These are phyloP conservation scores for Hirudinaria manillensis DNA, from an alignment of 2,888 invertebrate species.

Conservation along the genomic window DNA sequence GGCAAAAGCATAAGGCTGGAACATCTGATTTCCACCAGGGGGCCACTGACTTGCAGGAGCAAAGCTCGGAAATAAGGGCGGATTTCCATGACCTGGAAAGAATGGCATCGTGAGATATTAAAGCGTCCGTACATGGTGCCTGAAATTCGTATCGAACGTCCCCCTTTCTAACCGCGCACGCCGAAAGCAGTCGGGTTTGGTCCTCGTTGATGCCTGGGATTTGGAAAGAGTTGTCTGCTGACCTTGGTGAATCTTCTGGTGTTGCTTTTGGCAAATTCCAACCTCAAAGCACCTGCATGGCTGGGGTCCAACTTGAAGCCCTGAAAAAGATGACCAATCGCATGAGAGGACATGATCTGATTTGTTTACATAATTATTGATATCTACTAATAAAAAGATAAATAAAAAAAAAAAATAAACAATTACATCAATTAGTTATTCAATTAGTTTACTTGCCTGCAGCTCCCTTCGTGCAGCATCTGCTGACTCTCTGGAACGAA, in stretches of 20 bases:
- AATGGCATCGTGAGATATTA: neutral
- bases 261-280: conserved; percentile 99
- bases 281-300: conserved; percentile 99
- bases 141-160: no score
- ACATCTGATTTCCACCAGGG: conserved; percentile 20
- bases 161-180: no score
- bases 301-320: conserved; percentile 99
- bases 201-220: neutral
- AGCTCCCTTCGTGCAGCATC: conserved; percentile 97
- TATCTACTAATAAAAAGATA: no score
- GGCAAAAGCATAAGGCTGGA: conserved; percentile 32
- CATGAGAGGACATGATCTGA: neutral
- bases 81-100: no score
- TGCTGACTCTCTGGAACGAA: conserved; percentile 91
- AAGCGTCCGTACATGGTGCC: no score
- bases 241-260: conserved; percentile 93
- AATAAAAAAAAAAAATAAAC: no score
- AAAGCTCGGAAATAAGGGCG: neutral
- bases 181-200: no score
- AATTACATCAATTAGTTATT: no score
- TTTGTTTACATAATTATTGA: no score
- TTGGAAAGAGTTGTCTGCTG: conserved; percentile 91
- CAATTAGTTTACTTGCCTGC: conserved; percentile 68
- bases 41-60: conserved; percentile 10
- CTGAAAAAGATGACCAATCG: conserved; percentile 58